Evolutionary conservation across 2,797 vertebrate genomes (phyloP).

Genomic region (Poecilia wingei): DNA sequence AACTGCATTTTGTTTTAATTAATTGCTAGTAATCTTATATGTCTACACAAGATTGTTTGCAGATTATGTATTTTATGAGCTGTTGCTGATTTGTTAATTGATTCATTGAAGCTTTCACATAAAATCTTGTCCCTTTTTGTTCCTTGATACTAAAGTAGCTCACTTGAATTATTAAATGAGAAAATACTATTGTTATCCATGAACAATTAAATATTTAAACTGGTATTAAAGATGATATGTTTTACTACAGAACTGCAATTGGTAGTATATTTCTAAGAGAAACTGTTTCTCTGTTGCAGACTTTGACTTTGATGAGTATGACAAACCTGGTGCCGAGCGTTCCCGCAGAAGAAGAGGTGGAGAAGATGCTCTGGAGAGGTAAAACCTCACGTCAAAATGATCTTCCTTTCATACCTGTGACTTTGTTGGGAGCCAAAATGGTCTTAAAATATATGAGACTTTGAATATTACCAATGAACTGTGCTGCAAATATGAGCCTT

Average conservation of each 20-base stretch:
- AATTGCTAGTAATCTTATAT: neutral
- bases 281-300: slow-evolving; percentile 78
- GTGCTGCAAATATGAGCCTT: neutral
- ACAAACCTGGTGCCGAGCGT: slow-evolving; percentile 96
- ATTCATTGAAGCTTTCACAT: neutral
- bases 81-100: neutral
- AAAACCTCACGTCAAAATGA: slow-evolving; percentile 15
- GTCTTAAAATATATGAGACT: neutral
- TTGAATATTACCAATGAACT: neutral
- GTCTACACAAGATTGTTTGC: neutral
- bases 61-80: too few species aligned
- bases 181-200: neutral
- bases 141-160: neutral
- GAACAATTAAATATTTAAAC: neutral
- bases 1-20: neutral
- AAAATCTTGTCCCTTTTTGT: neutral
- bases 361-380: slow-evolving; percentile 92
- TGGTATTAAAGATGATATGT: neutral
- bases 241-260: neutral
- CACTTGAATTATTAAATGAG: neutral
- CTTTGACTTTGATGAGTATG: slow-evolving; percentile 94
- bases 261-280: neutral
- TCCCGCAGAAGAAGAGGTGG: slow-evolving; percentile 92
- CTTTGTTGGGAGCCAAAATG: neutral
- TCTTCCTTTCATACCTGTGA: neutral